Percentiles rank a stretch among this genome's conserved stretches.
phyloP scores from a whole-genome alignment of 2,797 vertebrate species.

The Intellagama lesueurii region DNA sequence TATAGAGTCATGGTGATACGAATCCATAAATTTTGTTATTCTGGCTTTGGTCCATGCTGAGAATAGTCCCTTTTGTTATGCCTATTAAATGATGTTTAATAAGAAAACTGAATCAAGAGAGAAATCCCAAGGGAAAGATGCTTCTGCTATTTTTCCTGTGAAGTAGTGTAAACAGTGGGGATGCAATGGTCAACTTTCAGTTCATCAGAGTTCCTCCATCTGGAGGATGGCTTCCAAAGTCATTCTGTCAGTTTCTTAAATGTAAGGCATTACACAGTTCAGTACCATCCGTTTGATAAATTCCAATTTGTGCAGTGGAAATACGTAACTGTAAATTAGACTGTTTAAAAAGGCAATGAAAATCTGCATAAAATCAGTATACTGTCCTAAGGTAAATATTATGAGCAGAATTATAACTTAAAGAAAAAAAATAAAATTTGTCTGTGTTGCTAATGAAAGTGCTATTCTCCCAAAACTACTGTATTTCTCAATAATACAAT shows the following conservation, averaged over 20 bases:
- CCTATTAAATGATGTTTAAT: slow-evolving; percentile 2
- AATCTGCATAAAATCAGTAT: not conserved
- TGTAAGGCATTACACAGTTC: not conserved
- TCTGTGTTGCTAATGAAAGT: not conserved
- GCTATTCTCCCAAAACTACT: not conserved
- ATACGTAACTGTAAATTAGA: not conserved
- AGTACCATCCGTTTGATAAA: not conserved
- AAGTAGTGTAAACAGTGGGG: not conserved
- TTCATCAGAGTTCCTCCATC: not conserved
- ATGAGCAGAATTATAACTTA: not conserved
- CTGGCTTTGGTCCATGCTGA: slow-evolving; percentile 2
- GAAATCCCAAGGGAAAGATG: not conserved
- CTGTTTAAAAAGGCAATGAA: not conserved
- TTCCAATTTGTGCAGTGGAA: not conserved
- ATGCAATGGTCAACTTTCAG: not conserved
- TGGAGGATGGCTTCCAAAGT: not conserved
- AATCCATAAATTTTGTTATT: slow-evolving; percentile 9
- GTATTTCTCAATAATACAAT: no score
- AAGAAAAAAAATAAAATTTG: no score
- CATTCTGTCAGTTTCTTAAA: not conserved
- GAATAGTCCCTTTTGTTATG: not conserved
- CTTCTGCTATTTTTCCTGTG: not conserved
- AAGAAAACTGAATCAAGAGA: slow-evolving; percentile 20
- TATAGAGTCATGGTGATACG: slow-evolving; percentile 9
- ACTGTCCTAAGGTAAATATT: not conserved